A percentile compares a stretch with the other conserved stretches of the same genome.
Conservation (phyloP, 2,797 vertebrate genomes). For the Gephyroberyx darwinii region DNA sequence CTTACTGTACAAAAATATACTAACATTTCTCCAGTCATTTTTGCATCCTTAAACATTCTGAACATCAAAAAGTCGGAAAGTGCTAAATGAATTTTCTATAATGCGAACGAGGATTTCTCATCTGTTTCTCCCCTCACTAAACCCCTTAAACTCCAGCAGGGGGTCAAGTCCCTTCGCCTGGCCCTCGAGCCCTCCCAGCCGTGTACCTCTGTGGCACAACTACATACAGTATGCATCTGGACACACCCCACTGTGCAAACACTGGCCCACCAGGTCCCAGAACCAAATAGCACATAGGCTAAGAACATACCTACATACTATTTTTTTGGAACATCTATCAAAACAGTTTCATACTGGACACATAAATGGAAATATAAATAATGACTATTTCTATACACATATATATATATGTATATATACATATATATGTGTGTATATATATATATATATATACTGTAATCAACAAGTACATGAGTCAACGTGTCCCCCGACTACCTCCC, state of each 20-base stretch:
- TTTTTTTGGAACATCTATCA: conserved; percentile 70
- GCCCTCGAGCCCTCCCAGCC: conserved; percentile 61
- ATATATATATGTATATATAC: conserved; percentile 64
- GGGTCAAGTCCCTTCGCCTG: conserved; percentile 60
- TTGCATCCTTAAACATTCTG: conserved; percentile 84
- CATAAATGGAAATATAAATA: conserved; percentile 81
- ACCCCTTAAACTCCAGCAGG: conserved; percentile 58
- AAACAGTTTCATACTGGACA: conserved; percentile 73
- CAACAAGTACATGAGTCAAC: conserved; percentile 56
- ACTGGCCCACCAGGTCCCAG: conserved; percentile 78
- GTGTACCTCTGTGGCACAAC: conserved; percentile 63
- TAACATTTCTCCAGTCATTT: conserved; percentile 83
- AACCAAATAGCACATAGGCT: conserved; percentile 68
- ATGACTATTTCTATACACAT: conserved; percentile 75
- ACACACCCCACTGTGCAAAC: conserved; percentile 70
- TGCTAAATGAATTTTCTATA: conserved; percentile 80
- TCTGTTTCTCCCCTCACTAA: conserved; percentile 37
- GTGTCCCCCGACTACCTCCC: conserved; percentile 4
- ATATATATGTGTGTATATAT: conserved; percentile 19
- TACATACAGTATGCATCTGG: conserved; percentile 54
- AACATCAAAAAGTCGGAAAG: conserved; percentile 84
- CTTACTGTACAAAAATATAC: conserved; percentile 87
- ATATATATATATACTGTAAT: conserved; percentile 49
- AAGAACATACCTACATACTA: conserved; percentile 65
- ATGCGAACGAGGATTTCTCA: conserved; percentile 60